These are phyloP conservation scores for Cyanistes caeruleus DNA, from an alignment of 2,113 vertebrate genomes.

Conservation along the genomic window DNA sequence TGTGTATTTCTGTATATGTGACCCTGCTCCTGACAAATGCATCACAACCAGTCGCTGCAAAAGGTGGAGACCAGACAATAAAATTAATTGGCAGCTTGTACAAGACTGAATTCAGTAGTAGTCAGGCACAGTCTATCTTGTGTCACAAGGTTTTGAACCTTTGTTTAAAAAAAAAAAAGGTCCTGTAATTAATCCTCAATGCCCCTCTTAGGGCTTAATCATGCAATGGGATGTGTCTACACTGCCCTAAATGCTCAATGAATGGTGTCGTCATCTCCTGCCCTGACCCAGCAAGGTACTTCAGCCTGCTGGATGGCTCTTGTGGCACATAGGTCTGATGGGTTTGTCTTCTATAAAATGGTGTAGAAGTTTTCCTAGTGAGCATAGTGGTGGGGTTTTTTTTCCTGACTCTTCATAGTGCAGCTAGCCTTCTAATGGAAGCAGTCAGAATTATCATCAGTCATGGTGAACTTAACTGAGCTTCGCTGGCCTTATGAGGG, in stretches of 20 bases:
- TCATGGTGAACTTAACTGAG: neutral
- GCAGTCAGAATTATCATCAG: neutral
- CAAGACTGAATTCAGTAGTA: neutral
- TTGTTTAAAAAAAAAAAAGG: neutral
- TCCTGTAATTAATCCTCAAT: neutral
- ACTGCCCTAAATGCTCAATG: constrained; percentile 33
- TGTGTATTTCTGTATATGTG: neutral
- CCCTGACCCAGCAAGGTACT: neutral
- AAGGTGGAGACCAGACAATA: neutral
- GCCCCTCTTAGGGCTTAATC: neutral
- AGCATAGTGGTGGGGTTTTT: neutral
- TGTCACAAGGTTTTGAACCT: neutral
- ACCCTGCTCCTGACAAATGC: neutral
- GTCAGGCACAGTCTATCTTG: neutral
- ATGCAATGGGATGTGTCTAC: neutral
- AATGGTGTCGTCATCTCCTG: neutral
- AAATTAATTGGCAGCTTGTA: neutral
- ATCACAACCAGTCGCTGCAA: neutral
- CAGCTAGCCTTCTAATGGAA: neutral
- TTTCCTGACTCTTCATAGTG: neutral
- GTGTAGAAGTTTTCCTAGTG: neutral
- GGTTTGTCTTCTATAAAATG: neutral
- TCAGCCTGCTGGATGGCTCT: fast-evolving
- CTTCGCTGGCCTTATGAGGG: neutral
- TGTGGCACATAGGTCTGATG: neutral